phyloP scores from a whole-genome alignment of 2,888 invertebrate genomes.

The Eupithecia vulgata region DNA sequence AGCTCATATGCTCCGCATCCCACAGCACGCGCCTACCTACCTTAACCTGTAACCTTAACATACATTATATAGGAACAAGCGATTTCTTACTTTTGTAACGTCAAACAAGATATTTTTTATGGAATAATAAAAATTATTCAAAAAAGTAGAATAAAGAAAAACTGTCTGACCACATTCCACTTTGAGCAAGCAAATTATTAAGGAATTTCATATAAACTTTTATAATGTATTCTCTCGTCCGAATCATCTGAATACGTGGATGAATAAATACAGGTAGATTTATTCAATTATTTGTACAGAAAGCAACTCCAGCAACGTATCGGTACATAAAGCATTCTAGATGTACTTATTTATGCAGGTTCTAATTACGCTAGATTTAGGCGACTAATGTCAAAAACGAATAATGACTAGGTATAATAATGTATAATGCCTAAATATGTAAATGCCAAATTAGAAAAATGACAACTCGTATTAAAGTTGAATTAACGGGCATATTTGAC shows the following conservation, averaged over 20 bases:
- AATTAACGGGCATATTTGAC: too few species aligned
- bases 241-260: conserved; percentile 29
- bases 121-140: too few species aligned
- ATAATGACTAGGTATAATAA: too few species aligned
- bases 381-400: too few species aligned
- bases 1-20: not conserved
- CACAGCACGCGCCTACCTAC: not conserved
- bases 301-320: too few species aligned
- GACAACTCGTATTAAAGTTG: too few species aligned
- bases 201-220: conserved; percentile 33
- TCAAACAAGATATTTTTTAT: not conserved
- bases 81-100: not conserved
- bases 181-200: not conserved
- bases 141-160: not conserved
- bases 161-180: not conserved
- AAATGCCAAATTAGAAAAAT: too few species aligned
- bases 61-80: not conserved
- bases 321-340: too few species aligned
- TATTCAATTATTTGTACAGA: too few species aligned
- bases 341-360: too few species aligned
- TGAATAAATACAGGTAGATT: not conserved
- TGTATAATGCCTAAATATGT: too few species aligned
- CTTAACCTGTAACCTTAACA: not conserved
- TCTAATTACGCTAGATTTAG: too few species aligned
- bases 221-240: conserved; percentile 39